Percentiles rank a stretch among this genome's conserved stretches.
Conservation (phyloP, 2,797 vertebrate genomes). For the Spondyliosoma cantharus region DNA sequence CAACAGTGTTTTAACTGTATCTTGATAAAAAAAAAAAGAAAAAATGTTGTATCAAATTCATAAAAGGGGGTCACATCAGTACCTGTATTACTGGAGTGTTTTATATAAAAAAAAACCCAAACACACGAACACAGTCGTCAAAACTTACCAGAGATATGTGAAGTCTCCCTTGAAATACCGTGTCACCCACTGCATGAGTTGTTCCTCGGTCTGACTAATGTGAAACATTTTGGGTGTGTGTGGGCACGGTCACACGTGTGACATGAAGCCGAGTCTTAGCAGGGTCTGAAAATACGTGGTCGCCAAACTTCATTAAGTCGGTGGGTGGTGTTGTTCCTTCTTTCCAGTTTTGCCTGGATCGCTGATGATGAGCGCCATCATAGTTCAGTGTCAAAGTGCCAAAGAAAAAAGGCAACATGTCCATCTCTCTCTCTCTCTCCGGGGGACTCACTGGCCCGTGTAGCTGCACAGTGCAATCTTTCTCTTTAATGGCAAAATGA, state of each 20-base stretch:
- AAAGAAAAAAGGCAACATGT: slow-evolving; percentile 10
- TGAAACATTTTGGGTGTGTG: slow-evolving; percentile 1
- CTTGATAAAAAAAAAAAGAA: not conserved
- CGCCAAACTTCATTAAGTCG: slow-evolving; percentile 43
- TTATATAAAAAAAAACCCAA: too few species aligned
- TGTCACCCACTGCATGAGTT: slow-evolving; percentile 28
- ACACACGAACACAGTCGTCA: too few species aligned
- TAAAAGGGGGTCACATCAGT: not conserved
- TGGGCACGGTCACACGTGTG: slow-evolving; percentile 22
- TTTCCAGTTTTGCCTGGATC: slow-evolving; percentile 25
- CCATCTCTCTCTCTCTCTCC: not conserved
- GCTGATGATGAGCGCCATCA: slow-evolving; percentile 50
- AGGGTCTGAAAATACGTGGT: slow-evolving; percentile 37
- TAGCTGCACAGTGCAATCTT: not conserved
- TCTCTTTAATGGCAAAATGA: not conserved
- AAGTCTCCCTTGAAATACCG: slow-evolving; percentile 22
- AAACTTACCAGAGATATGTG: not conserved
- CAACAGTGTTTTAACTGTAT: not conserved
- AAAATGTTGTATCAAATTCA: not conserved
- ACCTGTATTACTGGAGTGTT: too few species aligned
- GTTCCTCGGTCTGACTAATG: slow-evolving; percentile 36
- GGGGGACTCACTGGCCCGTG: not conserved
- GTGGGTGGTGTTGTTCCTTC: slow-evolving; percentile 58
- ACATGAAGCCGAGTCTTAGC: slow-evolving; percentile 6
- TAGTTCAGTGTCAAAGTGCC: slow-evolving; percentile 25